These are phyloP conservation scores for Chroicocephalus ridibundus DNA, from an alignment of 2,113 vertebrate species.

Conservation along the genomic window DNA sequence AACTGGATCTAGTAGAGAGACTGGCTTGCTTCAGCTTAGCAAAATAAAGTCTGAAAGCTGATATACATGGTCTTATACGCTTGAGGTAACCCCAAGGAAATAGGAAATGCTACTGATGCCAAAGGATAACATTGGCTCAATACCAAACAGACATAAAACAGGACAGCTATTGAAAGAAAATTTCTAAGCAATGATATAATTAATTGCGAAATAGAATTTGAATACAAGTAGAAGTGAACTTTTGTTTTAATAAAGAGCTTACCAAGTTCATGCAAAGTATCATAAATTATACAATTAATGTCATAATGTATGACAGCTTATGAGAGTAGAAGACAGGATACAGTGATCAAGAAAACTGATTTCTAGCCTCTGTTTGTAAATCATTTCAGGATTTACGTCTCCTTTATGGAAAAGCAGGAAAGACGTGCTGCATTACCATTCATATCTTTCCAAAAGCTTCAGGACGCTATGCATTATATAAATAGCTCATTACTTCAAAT, in stretches of 20 bases:
- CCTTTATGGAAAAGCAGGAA: background rate
- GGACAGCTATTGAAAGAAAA: background rate
- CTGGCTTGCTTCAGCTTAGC: background rate
- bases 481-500: background rate
- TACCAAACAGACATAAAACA: background rate
- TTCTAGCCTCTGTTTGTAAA: background rate
- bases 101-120: background rate
- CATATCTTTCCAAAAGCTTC: background rate
- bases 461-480: background rate
- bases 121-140: background rate
- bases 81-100: background rate
- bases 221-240: background rate
- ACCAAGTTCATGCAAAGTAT: background rate
- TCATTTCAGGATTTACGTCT: background rate
- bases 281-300: background rate
- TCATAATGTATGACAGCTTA: background rate
- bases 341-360: background rate
- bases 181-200: background rate
- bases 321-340: background rate
- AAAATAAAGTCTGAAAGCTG: slow-evolving; percentile 1
- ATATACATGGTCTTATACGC: background rate
- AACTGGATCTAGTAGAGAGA: background rate
- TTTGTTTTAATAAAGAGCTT: background rate
- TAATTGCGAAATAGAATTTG: background rate
- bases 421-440: background rate